Percentiles rank a stretch among this genome's conserved stretches.
These are phyloP conservation scores for Zosterops pallidus DNA, from an alignment of 2,113 vertebrate genomes.

Conservation along the genomic window DNA sequence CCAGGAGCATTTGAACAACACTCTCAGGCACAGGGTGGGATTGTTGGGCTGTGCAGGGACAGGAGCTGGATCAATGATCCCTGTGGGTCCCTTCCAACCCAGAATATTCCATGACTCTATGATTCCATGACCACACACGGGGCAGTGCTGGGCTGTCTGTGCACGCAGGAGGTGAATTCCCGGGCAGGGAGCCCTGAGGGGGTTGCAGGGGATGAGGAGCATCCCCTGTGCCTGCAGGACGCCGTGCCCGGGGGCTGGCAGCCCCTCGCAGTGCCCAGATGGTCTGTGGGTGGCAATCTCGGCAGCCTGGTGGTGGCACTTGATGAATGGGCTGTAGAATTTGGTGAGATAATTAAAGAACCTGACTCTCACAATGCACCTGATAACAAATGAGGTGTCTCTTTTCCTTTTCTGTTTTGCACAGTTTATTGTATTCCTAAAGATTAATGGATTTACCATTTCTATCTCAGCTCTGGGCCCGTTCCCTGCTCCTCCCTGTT, in stretches of 20 bases:
- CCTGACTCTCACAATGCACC: constrained; percentile 66
- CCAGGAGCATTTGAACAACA: background rate
- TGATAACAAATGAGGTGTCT: constrained; percentile 76
- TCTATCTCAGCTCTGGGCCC: constrained; percentile 46
- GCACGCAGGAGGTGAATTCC: background rate
- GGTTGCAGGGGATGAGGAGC: background rate
- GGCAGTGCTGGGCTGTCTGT: background rate
- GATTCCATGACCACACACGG: rapidly evolving
- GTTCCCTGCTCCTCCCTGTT: background rate
- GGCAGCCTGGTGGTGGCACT: constrained; percentile 48
- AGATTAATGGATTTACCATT: constrained; percentile 73
- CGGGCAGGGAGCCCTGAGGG: rapidly evolving
- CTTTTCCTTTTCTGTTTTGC: constrained; percentile 42
- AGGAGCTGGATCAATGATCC: background rate
- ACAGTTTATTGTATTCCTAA: constrained; percentile 39
- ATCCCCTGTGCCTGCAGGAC: background rate
- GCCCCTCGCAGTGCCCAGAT: background rate
- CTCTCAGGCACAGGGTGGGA: background rate
- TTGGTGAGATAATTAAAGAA: constrained; percentile 77
- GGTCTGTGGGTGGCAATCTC: constrained; percentile 67
- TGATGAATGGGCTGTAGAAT: constrained; percentile 73
- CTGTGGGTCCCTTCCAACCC: background rate
- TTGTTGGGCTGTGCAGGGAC: background rate
- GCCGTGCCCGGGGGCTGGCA: rapidly evolving
- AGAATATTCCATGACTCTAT: background rate